phyloP scores from a whole-genome alignment of 2,113 vertebrate genomes.

The Symphodus melops region DNA sequence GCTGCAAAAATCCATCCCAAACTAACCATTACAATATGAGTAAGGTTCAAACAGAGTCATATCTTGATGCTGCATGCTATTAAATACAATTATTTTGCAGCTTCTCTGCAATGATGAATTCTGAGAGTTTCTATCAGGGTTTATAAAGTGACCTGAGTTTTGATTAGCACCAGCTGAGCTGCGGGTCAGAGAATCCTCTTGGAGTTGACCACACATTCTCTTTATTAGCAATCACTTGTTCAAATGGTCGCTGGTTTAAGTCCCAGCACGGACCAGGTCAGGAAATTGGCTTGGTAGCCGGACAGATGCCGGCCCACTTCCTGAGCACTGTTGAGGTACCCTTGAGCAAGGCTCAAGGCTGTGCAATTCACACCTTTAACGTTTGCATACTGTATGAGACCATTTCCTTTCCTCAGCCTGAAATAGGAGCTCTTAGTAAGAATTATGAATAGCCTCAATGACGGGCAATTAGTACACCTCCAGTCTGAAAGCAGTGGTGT shows the following conservation, averaged over 20 bases:
- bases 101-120: conserved; percentile 23
- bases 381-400: conserved; percentile 72
- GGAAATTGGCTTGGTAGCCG: too few relatives aligned
- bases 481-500: conserved; percentile 34
- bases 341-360: too few relatives aligned
- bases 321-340: too few relatives aligned
- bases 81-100: conserved; percentile 18
- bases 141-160: conserved; percentile 38
- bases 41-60: too few relatives aligned
- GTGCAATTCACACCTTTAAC: conserved; percentile 65
- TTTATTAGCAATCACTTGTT: conserved; percentile 62
- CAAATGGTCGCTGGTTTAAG: too few relatives aligned
- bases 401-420: conserved; percentile 57
- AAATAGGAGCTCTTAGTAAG: conserved; percentile 59
- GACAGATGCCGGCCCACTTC: too few relatives aligned
- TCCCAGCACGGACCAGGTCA: too few relatives aligned
- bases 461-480: conserved; percentile 37
- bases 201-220: conserved; percentile 43
- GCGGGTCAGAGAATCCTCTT: neutral
- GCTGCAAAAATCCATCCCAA: conserved; percentile 3
- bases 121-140: conserved; percentile 35
- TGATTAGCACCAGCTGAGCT: conserved; percentile 46
- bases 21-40: neutral
- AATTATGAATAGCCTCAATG: conserved; percentile 57
- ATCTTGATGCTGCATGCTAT: too few relatives aligned